phyloP scores from a whole-genome alignment of 2,888 invertebrate species.

The Steinernema scapterisci region DNA sequence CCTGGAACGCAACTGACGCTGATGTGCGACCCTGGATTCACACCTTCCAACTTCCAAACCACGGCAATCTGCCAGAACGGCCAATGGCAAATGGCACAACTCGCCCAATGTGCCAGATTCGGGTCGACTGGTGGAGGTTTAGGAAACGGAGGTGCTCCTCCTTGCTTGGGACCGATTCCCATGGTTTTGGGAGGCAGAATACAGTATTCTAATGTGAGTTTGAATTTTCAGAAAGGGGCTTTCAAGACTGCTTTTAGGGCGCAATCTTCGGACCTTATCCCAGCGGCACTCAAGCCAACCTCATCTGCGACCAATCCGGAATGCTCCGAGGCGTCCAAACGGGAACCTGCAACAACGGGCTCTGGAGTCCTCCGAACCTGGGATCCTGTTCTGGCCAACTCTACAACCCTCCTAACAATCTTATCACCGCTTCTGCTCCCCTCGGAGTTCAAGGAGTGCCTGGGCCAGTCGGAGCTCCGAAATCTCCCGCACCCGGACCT shows the following conservation, averaged over 20 bases:
- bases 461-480: background rate
- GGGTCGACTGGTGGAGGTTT: background rate
- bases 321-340: constrained; percentile 30
- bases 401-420: constrained; percentile 2
- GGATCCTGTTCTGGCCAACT: constrained; percentile 33
- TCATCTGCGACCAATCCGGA: constrained; percentile 47
- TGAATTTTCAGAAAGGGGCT: background rate
- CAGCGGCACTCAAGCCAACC: constrained; percentile 47
- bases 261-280: constrained; percentile 48
- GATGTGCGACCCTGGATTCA: constrained; percentile 1
- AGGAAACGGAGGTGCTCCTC: too few species aligned
- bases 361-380: constrained; percentile 37
- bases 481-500: background rate
- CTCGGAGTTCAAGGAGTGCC: too few species aligned
- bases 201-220: constrained; percentile 17
- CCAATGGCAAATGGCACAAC: constrained; percentile 35
- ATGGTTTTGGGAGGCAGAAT: background rate
- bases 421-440: background rate
- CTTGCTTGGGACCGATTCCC: background rate
- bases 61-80: constrained; percentile 40
- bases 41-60: background rate
- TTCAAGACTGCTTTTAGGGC: constrained; percentile 32
- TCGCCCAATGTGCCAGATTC: constrained; percentile 34
- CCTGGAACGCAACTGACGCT: background rate
- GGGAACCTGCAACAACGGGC: constrained; percentile 28